Evolutionary conservation across 2,797 vertebrate species (phyloP).

Genomic region (Cyclopterus lumpus): DNA sequence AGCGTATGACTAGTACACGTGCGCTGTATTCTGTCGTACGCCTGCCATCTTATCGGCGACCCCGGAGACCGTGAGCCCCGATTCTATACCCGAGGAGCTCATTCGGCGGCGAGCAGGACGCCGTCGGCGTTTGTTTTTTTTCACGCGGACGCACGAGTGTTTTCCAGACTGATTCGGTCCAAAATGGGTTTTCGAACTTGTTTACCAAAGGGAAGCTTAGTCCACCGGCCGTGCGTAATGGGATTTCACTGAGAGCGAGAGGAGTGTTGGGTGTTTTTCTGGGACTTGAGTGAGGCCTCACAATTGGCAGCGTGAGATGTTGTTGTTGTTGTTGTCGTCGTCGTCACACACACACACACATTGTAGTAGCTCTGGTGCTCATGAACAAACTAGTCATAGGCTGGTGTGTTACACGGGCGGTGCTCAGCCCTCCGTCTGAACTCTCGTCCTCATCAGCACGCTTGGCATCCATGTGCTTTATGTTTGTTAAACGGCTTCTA

Average conservation of each 20-base stretch:
- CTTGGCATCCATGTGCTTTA: too few species aligned
- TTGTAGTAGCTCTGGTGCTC: constrained; percentile 10
- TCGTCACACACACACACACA: constrained; percentile 33
- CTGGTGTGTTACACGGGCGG: constrained; percentile 24
- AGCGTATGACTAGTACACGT: too few species aligned
- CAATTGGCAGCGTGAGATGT: constrained; percentile 51
- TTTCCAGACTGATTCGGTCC: constrained; percentile 37
- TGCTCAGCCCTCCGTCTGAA: constrained; percentile 7
- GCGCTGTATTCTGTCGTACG: too few species aligned
- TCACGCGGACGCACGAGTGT: constrained; percentile 39
- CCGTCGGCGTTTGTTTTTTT: constrained; percentile 40
- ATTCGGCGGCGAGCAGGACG: constrained; percentile 46
- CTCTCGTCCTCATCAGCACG: constrained; percentile 11
- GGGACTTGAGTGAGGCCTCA: constrained; percentile 35
- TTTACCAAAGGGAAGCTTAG: constrained; percentile 56
- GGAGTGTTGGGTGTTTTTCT: constrained; percentile 44
- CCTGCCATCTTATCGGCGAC: constrained; percentile 7
- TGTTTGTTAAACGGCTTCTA: background rate
- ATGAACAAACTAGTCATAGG: constrained; percentile 14
- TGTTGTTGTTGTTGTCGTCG: constrained; percentile 56
- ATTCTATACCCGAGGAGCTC: background rate
- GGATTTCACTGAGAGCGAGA: constrained; percentile 62
- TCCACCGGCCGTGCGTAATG: constrained; percentile 44
- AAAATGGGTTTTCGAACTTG: constrained; percentile 55
- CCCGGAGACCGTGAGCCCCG: constrained; percentile 27